Evolutionary conservation across 2,113 vertebrate species (phyloP), one percentile per base, ranked within the genome.

Genomic region (Puntigrus tetrazona): DNA sequence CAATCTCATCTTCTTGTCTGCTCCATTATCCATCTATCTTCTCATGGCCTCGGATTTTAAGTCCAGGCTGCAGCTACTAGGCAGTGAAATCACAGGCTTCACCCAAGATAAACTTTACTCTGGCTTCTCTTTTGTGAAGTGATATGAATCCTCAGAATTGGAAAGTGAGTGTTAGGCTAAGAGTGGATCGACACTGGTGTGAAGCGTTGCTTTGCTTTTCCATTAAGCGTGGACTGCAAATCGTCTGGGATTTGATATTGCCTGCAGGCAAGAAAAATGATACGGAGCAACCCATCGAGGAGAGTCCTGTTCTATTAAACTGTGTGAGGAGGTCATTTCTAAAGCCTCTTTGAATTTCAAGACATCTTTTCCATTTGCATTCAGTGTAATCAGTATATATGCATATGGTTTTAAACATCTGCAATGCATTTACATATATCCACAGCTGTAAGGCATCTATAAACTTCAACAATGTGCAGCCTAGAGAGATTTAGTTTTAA

Each of bases 51-150:
- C 36, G 61, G 7, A 67, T 27, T 87, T 73, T 55, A 82, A 77
- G 50, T 70, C 41, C 81, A 82, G 61, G 18, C 43, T 78, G 78
- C 43, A 63, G 52, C 76, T 77, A 70, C 67, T 63, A 76, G 59
- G 75, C 80, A 57, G 78, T 45, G 25, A 69, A 65, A 50, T 47
- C 47, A 74, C 22, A 36, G 31, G 47, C 57, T 7, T 67, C 29
- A n/a, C 78, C 88, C 83, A 77, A 87, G 70, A 72, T 34, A 84
- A 82, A 84, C 86, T 73, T 89, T 85, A 61, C 43, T 81, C 65
- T 85, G 81, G 77, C 81, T 77, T 47, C 52, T 50, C 55, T 45
- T 45, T 41, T 45, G 52, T 25, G 3, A 78, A 36, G 18, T n/a
- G 25, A 65, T 78, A 78, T 52, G 9, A 14, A 76, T 67, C 45